Evolutionary conservation across 2,797 vertebrate species (phyloP), one percentile per base, ranked within the genome.

Genomic region (Lithobates pipiens): DNA sequence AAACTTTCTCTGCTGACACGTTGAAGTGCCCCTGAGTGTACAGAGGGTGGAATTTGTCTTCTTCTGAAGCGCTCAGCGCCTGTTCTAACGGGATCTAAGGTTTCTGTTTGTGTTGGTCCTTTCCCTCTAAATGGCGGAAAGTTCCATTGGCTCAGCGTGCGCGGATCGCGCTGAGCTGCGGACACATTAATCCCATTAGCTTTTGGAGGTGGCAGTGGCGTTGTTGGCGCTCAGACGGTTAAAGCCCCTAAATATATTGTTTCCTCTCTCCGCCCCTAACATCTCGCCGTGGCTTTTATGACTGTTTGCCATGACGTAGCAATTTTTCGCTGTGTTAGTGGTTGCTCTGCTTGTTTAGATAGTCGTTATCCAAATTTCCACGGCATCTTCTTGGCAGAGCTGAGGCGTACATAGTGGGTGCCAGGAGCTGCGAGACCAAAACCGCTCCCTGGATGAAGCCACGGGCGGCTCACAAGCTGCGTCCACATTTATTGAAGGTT

Each of bases 331-430:
- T 46, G 50, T 54, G 65, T 79, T 69, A 68, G 63, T 18, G 77
- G 63, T 50, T 29, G 72, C 10, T 68, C 42, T 76, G 27, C 18
- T 50, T 83, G 29, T 83, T 76, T 76, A 68, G 81, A 83, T 72
- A 21, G 21, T 50, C 61, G 29, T 50, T 16, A 83, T 73, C 71
- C 54, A 76, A 18, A 67, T 67, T 46, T 76, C 68, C 68, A 72
- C 77, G 25, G 11, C 77, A 32, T 50, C 63, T 69, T 5, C 50
- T 13, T 63, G 80, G 67, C 68, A 6, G 13, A 11, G 63, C 18
- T 8, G 21, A n/a, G 42, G 44, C 4, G 42, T 32, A 9, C 2
- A 65, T 21, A 50, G 1, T 25, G 23, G 3, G 7, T 8, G 65
- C 79, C 46, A 27, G 73, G 76, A 54, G 50, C 16, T 16, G 13